Conservation (phyloP, 1,140 invertebrate genomes). For the Drosophila nigrodunni region DNA sequence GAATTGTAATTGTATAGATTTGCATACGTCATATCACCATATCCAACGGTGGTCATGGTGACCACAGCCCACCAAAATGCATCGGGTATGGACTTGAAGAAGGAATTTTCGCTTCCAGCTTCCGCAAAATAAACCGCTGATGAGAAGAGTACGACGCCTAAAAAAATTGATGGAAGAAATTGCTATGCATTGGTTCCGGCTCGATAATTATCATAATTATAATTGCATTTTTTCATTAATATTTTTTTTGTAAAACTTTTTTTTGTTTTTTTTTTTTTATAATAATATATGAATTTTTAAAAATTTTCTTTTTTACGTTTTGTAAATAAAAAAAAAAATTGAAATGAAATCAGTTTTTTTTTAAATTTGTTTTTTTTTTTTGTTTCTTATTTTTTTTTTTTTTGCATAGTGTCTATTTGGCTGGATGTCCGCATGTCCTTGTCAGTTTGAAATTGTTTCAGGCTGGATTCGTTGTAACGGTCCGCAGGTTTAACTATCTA, state of each 20-base stretch:
- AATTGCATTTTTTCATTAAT: conserved; percentile 21
- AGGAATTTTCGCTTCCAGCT: conserved; percentile 97
- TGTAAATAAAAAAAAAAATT: conserved; percentile 20
- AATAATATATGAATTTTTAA: neutral
- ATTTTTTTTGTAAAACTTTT: conserved; percentile 28
- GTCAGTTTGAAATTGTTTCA: conserved; percentile 25
- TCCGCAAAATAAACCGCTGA: conserved; percentile 99
- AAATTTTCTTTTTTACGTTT: conserved; percentile 29
- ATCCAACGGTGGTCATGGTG: conserved; percentile 99
- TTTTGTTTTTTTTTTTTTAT: conserved; percentile 36
- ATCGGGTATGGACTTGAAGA: conserved; percentile 99
- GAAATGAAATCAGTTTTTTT: conserved; percentile 38
- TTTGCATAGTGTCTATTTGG: conserved; percentile 28
- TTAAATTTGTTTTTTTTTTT: conserved; percentile 20
- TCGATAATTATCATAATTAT: conserved; percentile 46
- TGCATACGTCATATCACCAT: conserved; percentile 99
- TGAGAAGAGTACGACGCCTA: conserved; percentile 99
- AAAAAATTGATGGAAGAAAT: conserved; percentile 88
- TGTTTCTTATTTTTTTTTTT: conserved; percentile 20
- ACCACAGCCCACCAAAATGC: conserved; percentile 99
- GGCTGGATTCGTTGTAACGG: conserved; percentile 36
- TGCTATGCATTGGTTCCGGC: conserved; percentile 81
- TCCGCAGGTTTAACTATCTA: conserved; percentile 35
- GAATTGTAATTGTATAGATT: conserved; percentile 82
- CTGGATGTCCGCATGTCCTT: conserved; percentile 45